Conservation (phyloP, 2,888 invertebrate species). For the Rhorus exstirpatorius region DNA sequence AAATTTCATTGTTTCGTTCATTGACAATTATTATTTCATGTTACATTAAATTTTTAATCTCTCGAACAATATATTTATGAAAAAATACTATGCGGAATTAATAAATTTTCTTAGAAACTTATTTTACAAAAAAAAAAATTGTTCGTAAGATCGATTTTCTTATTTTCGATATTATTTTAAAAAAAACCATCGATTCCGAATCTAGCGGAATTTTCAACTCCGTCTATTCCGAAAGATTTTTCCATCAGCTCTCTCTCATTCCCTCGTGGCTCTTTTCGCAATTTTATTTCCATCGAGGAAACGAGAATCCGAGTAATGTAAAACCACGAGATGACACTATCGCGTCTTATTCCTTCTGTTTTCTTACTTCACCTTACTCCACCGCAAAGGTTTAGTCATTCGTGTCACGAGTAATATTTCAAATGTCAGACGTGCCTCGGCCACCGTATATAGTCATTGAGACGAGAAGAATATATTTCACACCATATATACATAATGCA, state of each 20-base stretch:
- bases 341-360: conserved; percentile 15
- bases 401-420: conserved; percentile 54
- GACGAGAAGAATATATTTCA: conserved; percentile 21
- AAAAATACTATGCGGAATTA: too few relatives aligned
- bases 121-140: too few relatives aligned
- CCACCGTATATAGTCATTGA: not conserved
- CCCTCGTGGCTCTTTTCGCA: conserved; percentile 47
- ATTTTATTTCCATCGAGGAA: conserved; percentile 49
- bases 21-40: too few relatives aligned
- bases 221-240: conserved; percentile 10
- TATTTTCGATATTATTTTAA: too few relatives aligned
- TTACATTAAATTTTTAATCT: too few relatives aligned
- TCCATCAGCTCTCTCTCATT: conserved; percentile 32
- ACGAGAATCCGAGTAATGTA: conserved; percentile 36
- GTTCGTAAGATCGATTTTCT: too few relatives aligned
- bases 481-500: not conserved
- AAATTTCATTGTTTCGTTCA: not conserved
- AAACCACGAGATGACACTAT: conserved; percentile 30
- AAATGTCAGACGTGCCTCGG: conserved; percentile 36
- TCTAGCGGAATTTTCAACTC: not conserved
- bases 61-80: too few relatives aligned
- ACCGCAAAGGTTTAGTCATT: conserved; percentile 47
- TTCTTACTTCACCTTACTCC: conserved; percentile 2
- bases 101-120: too few relatives aligned
- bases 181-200: not conserved